Base-by-base conservation (phyloP, 2,888 invertebrate species). In the Cartodere bifasciata region DNA sequence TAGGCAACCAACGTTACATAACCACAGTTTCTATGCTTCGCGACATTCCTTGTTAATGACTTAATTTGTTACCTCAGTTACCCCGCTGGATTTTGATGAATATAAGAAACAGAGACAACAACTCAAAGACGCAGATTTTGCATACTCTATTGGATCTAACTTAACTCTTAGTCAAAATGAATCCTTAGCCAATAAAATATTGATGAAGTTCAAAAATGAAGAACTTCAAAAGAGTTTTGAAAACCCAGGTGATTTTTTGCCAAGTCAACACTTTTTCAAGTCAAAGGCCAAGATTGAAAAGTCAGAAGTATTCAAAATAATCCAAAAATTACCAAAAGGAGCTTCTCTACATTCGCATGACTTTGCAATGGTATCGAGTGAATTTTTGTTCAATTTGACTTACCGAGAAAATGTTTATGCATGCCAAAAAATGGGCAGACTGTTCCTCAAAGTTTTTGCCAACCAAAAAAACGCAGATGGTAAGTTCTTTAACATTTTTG, bases 291-390 rank as follows among this genome's bases (percentile, higher is more conserved):
- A 61, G 15, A 75, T 84, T 23, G 60, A 66, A 4, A 42, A 62
- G 0, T 79, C 81, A 0, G 62, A 68, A 36, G 71, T 83, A 0
- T 83, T 72, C 47, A 55, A 68, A 40, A 63, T 81, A 4, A 68
- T 85, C 7, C 61, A 67, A 36, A 56, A 58, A 16, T 69, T 85
- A 67, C 84, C 85, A 0, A 85, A 85, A 56, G 85, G 80, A 2
- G 78, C 69, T 0, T 67, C 70, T 0, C 52, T 26, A 7, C 27
- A 26, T 10, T 60, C 69, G 0, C 80, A 81, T 45, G 75, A 78
- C 38, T 71, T 70, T 34, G 71, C 71, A 0, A 51, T 78, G 1
- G 60, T 68, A n/a, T 72, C 71, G 3, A 60, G 67, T 0, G 69
- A 73, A 31, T 76, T 66, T 37, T 46, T 75, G 23, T 48, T 72